Evolutionary conservation across 2,113 vertebrate species (phyloP), one percentile per base, ranked within the genome.

Genomic region (Poecile atricapillus): DNA sequence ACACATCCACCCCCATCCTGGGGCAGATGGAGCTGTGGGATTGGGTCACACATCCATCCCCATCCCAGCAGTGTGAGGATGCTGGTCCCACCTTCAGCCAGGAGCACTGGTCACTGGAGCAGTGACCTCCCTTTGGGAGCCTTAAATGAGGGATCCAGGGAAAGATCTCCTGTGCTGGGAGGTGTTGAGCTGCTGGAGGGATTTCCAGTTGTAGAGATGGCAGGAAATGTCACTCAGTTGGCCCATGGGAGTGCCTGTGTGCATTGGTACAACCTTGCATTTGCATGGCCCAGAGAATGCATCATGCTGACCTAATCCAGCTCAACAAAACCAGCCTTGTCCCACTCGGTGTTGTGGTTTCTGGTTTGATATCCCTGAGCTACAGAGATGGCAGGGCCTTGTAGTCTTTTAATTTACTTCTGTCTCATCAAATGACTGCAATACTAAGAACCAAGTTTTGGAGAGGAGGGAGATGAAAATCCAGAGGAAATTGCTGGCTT

Each of bases 401-500:
- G 47, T 71, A 60, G 30, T 62, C 41, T 93, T 91, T 80, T 86
- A 83, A 92, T 94, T 86, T 78, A 78, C 75, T 85, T 73, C 59
- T 86, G 55, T 91, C 79, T 94, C 75, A 67, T 84, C 64, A 86
- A 90, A 94, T 78, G 91, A 41, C 93, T 94, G 67, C 9, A 1
- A 69, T 79, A 35, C 65, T 89, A 47, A 77, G 78, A 85, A 91
- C 43, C 33, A 49, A 87, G 81, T 95, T 95, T 93, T 95, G 88
- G 89, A 74, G 43, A 85, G 59, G 49, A 90, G 17, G 52, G 35
- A 93, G 83, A 81, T 88, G 82, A 93, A 94, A 94, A 95, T 97
- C 87, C 85, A 83, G 79, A 93, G 92, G 92, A 95, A 94, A 94
- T 85, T 94, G 87, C 80, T 89, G 93, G 69, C 55, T 94, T 93